Base-by-base conservation (phyloP, 2,888 invertebrate genomes). In the Tiliacea citrago region DNA sequence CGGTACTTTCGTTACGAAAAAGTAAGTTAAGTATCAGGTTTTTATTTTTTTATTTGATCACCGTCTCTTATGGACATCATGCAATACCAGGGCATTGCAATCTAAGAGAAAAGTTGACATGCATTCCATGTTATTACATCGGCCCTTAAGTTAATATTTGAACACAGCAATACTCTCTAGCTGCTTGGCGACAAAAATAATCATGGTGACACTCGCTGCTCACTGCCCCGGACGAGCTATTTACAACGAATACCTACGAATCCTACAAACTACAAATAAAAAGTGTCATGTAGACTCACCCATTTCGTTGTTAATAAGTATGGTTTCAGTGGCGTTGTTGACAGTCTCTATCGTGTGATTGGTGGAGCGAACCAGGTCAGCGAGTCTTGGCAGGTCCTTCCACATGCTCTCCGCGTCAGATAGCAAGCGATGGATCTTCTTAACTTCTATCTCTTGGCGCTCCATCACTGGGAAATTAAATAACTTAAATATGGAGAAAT, bases 261-360 rank as follows among this genome's bases (percentile, higher is more conserved):
- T n/a, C n/a, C n/a, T n/a, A n/a, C n/a, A n/a, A n/a, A n/a, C 18
- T 7, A 45, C 3, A 24, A 24, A 9, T n/a, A 45, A 24, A 42
- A 8, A 7, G 6, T 58, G 18, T 12, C 4, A 18, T 1, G n/a
- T n/a, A 2, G 65, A 89, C 93, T 90, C 90, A 97, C 97, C 94
- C 81, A 92, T 93, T 55, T 97, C 96, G 45, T 95, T 93, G 47
- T 90, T 93, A 12, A 93, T 91, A 6, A 93, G 91, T 4, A 97
- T 85, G 45, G 96, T 95, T 49, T 95, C 94, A 79, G 96, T 97
- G 7, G 97, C 92, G 63, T 96, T 96, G 73, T 97, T 96, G 60
- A 98, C 84, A 0, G 97, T 95, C 63, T 95, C 96, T 61, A 97
- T 92, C 0, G 98, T 98, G 69, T 97, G 95, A 91, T 98, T 98